phyloP scores from a whole-genome alignment of 2,113 vertebrate genomes.

The Phasianus colchicus region DNA sequence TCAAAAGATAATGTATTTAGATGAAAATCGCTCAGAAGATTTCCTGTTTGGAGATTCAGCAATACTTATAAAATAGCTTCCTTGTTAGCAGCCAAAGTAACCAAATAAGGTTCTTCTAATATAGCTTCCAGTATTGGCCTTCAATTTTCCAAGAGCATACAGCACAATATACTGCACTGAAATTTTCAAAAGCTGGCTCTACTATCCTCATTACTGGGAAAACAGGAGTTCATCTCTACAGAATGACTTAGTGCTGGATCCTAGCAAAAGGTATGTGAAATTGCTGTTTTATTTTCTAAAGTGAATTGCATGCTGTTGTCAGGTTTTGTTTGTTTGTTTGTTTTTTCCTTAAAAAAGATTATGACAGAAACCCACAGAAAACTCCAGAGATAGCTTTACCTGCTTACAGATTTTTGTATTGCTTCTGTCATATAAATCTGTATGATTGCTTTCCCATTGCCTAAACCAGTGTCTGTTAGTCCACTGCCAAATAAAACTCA shows the following conservation, averaged over 20 bases:
- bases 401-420: background rate
- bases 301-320: background rate
- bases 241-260: background rate
- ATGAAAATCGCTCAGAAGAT: background rate
- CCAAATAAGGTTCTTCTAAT: background rate
- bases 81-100: background rate
- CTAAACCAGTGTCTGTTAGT: background rate
- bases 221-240: background rate
- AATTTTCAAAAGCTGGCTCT: background rate
- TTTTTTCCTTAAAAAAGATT: background rate
- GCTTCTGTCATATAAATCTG: background rate
- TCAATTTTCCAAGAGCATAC: background rate
- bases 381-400: background rate
- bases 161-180: background rate
- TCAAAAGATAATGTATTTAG: background rate
- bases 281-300: background rate
- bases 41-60: background rate
- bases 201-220: background rate
- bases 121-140: background rate
- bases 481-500: background rate
- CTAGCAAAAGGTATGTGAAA: background rate
- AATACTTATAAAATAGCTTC: background rate
- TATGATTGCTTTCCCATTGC: background rate
- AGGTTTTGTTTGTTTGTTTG: background rate
- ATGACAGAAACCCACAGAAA: background rate